phyloP scores from a whole-genome alignment of 2,888 invertebrate species.

The Mycalesis mineus region DNA sequence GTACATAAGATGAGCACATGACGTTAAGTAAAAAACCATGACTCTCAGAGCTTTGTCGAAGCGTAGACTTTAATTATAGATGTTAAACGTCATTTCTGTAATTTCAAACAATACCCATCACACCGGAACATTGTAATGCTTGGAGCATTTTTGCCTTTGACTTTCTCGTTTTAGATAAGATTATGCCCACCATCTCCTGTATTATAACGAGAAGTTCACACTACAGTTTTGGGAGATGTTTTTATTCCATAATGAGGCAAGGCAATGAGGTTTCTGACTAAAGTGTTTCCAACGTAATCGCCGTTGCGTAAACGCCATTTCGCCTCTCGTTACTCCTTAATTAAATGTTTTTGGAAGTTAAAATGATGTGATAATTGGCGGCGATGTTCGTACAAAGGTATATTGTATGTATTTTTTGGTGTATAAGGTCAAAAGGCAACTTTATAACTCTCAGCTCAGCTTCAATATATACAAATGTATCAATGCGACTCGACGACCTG shows the following conservation, averaged over 20 bases:
- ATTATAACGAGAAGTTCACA: slow-evolving; percentile 6
- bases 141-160: no score
- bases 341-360: neutral
- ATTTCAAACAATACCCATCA: no score
- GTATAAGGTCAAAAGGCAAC: neutral
- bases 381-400: neutral
- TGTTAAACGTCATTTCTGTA: no score
- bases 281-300: neutral
- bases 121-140: no score
- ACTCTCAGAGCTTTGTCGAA: no score
- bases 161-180: no score
- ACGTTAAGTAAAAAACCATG: no score
- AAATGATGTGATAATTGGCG: slow-evolving; percentile 1
- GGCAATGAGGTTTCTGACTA: neutral
- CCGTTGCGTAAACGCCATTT: slow-evolving; percentile 1
- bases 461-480: no score
- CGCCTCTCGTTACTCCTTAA: neutral
- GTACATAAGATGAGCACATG: no score
- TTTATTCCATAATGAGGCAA: slow-evolving; percentile 7
- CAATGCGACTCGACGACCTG: no score
- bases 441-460: neutral
- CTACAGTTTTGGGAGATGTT: slow-evolving; percentile 5
- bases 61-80: no score
- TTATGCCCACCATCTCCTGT: neutral
- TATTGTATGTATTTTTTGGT: neutral